Evolutionary conservation across 1,140 invertebrate species (phyloP), one percentile per base, ranked within the genome.

Genomic region (Dendroctonus valens): DNA sequence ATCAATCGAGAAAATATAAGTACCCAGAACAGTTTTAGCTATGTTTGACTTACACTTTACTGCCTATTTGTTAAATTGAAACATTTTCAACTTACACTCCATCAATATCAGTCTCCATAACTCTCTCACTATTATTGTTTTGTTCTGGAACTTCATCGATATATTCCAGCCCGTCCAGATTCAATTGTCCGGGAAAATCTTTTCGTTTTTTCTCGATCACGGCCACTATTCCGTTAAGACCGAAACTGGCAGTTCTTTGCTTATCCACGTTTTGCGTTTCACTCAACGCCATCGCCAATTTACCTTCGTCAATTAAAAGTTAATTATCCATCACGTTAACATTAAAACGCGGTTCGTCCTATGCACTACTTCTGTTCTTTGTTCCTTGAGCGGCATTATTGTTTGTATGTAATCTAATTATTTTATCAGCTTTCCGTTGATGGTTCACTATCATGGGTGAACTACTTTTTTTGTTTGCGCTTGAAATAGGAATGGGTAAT

Each of bases 101-200:
- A 59, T 68, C 67, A 6, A 68, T 15, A 15, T 64, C 60, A 40
- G 67, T 68, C 44, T 68, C 67, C 37, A 59, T 14, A 7, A 64
- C 40, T 67, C 9, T 54, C 5, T 57, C 68, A n/a, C 46, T 55
- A 57, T 68, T 68, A 41, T 70, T 67, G 49, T 70, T 70, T 51
- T 70, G 58, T 38, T 67, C 65, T 8, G 26, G 9, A 5, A 60
- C 58, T 7, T 67, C 69, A 40, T 70, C 69, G 9, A 70, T 70
- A 49, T 67, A 70, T 39, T 55, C 61, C 2, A 70, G 41, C 9
- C 60, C 62, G 6, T 65, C 69, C 15, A 70, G 37, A 58, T 65
- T 48, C 11, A 70, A 53, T 39, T 68, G 57, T 57, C 62, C 63
- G 6, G 12, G 49, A 7, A 39, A 11, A 26, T 26, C 41, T 48